Percentiles rank a stretch among this genome's conserved stretches.
Conservation (phyloP, 2,888 invertebrate genomes). For the Sarcophaga variegata region DNA sequence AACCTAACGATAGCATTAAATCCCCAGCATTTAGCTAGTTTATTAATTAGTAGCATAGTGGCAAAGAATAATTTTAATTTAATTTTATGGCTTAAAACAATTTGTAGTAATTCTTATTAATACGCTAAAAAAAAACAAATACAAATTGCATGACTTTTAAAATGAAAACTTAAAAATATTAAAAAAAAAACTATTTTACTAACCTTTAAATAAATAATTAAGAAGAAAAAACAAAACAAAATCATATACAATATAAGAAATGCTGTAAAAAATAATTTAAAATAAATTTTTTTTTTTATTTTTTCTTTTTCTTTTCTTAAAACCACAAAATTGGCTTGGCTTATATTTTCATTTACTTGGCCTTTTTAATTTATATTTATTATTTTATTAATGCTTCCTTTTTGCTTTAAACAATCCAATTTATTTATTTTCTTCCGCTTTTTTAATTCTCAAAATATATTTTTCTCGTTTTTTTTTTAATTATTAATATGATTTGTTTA, state of each 20-base stretch:
- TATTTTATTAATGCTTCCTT: constrained; percentile 1
- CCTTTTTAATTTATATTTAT: constrained; percentile 6
- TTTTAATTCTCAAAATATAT: neutral
- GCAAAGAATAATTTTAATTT: constrained; percentile 28
- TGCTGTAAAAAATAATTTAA: constrained; percentile 6
- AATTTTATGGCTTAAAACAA: constrained; percentile 1
- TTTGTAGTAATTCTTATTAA: constrained; percentile 23
- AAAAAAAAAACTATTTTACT: constrained; percentile 22
- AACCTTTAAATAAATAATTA: constrained; percentile 15
- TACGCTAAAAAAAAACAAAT: constrained; percentile 13
- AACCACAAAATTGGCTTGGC: constrained; percentile 40
- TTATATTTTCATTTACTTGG: constrained; percentile 16
- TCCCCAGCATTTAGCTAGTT: constrained; percentile 2
- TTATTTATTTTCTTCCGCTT: constrained; percentile 16
- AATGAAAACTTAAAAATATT: constrained; percentile 8
- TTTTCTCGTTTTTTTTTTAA: constrained; percentile 26
- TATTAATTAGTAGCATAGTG: constrained; percentile 27
- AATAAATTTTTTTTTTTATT: constrained; percentile 51
- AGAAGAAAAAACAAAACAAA: constrained; percentile 22
- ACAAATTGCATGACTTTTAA: constrained; percentile 57
- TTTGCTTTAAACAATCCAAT: neutral
- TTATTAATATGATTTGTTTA: constrained; percentile 67
- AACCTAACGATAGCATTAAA: neutral
- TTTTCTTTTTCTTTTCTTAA: constrained; percentile 33
- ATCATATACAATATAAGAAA: neutral